phyloP scores from a whole-genome alignment of 2,113 vertebrate species.

The Taurulus bubalis region DNA sequence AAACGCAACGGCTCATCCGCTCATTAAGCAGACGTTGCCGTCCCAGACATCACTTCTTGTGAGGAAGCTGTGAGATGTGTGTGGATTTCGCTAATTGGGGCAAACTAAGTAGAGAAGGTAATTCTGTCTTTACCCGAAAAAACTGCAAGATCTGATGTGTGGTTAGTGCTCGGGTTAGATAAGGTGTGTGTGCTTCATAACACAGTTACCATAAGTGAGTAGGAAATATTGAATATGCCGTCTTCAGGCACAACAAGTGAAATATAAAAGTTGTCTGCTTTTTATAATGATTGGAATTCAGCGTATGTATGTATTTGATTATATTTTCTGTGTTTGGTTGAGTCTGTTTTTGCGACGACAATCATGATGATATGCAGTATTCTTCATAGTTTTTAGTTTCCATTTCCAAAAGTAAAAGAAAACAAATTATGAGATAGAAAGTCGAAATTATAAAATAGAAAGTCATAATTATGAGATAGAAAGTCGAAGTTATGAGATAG shows the following conservation, averaged over 20 bases:
- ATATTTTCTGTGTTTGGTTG: too few species aligned
- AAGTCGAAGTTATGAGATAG: too few species aligned
- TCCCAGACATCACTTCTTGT: slow-evolving; percentile 10
- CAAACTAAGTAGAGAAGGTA: slow-evolving; percentile 27
- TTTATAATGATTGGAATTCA: too few species aligned
- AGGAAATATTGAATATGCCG: background rate
- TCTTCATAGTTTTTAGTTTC: background rate
- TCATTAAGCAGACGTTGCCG: slow-evolving; percentile 47
- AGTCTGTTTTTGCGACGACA: too few species aligned
- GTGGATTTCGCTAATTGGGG: slow-evolving; percentile 36
- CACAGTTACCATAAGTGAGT: background rate
- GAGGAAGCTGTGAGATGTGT: slow-evolving; percentile 23
- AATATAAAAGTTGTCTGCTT: too few species aligned
- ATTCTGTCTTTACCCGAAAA: slow-evolving; percentile 9
- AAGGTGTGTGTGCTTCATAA: background rate
- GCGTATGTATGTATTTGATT: too few species aligned
- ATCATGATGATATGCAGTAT: too few species aligned
- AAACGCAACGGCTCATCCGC: slow-evolving; percentile 31
- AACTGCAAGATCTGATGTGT: background rate
- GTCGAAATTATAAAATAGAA: too few species aligned
- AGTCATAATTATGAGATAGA: too few species aligned
- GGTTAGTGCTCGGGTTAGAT: background rate
- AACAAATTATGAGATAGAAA: too few species aligned
- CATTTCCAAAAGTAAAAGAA: too few species aligned
- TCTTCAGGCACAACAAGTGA: too few species aligned